phyloP scores from a whole-genome alignment of 2,113 vertebrate species.

The Fulmarus glacialis region DNA sequence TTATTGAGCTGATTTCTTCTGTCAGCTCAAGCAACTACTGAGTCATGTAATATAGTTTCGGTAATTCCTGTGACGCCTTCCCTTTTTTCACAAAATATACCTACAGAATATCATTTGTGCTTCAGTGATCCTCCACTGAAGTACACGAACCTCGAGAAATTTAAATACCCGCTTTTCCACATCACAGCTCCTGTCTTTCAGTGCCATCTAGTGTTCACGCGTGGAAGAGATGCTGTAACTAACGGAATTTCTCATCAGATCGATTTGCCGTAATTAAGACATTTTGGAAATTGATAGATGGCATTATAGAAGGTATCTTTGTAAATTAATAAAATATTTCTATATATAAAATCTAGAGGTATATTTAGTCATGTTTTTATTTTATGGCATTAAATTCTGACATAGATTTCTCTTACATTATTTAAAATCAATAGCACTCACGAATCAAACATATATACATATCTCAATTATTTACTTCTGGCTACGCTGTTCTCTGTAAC shows the following conservation, averaged over 20 bases:
- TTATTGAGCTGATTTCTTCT: not conserved
- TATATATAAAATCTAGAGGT: not conserved
- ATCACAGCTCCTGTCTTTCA: not conserved
- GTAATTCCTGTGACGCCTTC: not conserved
- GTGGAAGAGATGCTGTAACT: not conserved
- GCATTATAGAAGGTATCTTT: not conserved
- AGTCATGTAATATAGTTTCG: not conserved
- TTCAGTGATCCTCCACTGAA: not conserved
- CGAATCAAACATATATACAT: not conserved
- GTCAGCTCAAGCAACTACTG: not conserved
- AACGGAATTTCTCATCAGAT: not conserved
- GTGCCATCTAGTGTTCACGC: constrained; percentile 22
- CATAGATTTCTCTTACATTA: not conserved
- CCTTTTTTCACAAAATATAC: not conserved
- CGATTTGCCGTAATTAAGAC: not conserved
- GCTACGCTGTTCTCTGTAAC: not conserved
- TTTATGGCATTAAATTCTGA: not conserved
- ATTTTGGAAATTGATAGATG: not conserved
- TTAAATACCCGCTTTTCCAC: accelerated
- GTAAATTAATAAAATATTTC: not conserved
- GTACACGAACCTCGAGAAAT: not conserved
- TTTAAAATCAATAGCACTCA: not conserved
- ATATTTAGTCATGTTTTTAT: not conserved
- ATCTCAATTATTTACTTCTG: not conserved
- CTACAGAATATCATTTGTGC: not conserved